Conservation (phyloP, 2,797 vertebrate species). For the Pantherophis vulpinus region DNA sequence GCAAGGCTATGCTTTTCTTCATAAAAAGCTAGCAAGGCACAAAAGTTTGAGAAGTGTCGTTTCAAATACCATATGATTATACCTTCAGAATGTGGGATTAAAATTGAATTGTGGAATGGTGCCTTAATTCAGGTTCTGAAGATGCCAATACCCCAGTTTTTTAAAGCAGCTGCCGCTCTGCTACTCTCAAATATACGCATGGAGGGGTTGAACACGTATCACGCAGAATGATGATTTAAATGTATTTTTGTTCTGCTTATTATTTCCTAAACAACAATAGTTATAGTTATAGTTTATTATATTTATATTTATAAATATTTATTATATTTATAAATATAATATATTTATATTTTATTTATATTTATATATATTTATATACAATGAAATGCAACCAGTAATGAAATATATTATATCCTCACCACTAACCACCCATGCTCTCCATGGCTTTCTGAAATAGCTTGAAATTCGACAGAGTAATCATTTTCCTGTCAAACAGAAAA, state of each 20-base stretch:
- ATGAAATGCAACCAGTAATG: background rate
- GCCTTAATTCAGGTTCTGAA: background rate
- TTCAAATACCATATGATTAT: background rate
- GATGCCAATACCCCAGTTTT: background rate
- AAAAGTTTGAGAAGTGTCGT: background rate
- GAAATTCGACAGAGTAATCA: background rate
- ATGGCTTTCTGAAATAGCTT: background rate
- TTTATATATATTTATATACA: too few relatives aligned
- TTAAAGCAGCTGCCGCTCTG: background rate
- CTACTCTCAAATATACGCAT: background rate
- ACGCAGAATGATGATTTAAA: constrained; percentile 6
- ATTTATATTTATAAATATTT: too few relatives aligned
- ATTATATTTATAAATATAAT: too few relatives aligned
- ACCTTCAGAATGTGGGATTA: background rate
- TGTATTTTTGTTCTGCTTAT: background rate
- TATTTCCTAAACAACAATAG: background rate
- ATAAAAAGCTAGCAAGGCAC: background rate
- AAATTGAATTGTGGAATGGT: background rate
- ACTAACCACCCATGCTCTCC: background rate
- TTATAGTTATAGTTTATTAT: too few relatives aligned
- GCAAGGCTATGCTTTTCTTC: background rate
- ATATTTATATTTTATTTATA: too few relatives aligned
- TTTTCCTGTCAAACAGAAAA: background rate
- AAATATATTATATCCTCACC: background rate
- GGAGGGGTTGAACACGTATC: background rate